Percentiles rank a stretch among this genome's conserved stretches.
phyloP scores from a whole-genome alignment of 2,888 invertebrate genomes.

The Arenicola marina region DNA sequence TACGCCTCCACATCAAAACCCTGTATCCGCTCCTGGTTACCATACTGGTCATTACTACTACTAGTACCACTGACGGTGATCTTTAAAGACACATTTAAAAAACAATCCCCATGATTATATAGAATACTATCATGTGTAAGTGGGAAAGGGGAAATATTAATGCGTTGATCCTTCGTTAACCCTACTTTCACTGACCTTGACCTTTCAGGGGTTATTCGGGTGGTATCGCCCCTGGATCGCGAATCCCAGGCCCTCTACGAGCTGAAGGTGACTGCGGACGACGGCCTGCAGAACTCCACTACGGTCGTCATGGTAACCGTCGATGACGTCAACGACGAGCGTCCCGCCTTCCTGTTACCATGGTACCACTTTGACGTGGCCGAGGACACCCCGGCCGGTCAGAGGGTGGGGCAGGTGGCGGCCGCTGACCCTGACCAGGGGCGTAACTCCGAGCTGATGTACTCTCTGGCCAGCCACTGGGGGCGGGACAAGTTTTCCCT shows the following conservation, averaged over 20 bases:
- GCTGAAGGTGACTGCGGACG: slow-evolving; percentile 80
- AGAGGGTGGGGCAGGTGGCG: slow-evolving; percentile 74
- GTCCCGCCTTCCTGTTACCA: slow-evolving; percentile 74
- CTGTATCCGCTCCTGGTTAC: no score
- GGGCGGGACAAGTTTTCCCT: slow-evolving; percentile 93
- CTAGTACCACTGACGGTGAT: no score
- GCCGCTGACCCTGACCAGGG: slow-evolving; percentile 63
- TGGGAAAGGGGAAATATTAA: no score
- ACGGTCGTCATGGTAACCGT: slow-evolving; percentile 72
- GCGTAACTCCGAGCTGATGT: slow-evolving; percentile 64
- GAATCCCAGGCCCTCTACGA: slow-evolving; percentile 91
- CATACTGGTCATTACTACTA: no score
- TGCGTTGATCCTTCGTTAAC: no score
- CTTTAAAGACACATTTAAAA: no score
- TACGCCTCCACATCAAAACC: no score
- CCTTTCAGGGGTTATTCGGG: not conserved
- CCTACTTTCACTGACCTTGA: no score
- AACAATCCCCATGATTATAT: no score
- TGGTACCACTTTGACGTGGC: slow-evolving; percentile 85
- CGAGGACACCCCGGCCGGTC: slow-evolving; percentile 69
- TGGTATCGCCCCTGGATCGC: slow-evolving; percentile 71
- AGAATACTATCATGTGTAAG: no score
- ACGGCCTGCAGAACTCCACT: slow-evolving; percentile 54
- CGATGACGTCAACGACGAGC: slow-evolving; percentile 89
- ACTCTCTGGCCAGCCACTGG: slow-evolving; percentile 60